Evolutionary conservation across 2,797 vertebrate genomes (phyloP).

Genomic region (Pelochelys cantorii): DNA sequence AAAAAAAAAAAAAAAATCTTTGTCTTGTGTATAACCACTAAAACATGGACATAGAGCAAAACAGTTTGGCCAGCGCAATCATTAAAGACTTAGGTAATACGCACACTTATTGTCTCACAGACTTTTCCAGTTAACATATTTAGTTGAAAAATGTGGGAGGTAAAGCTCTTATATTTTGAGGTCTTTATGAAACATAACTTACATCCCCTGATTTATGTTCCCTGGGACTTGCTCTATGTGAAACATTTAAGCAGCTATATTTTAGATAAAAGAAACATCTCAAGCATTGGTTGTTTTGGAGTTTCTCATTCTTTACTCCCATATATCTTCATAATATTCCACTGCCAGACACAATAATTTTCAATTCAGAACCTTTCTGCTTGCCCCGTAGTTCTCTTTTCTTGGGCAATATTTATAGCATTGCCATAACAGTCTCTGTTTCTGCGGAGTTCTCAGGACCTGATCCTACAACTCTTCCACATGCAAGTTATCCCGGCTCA

Average conservation of each 20-base stretch:
- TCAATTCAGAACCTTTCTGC: conserved; percentile 24
- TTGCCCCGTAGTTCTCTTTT: background rate
- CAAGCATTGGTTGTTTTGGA: background rate
- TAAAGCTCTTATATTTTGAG: conserved; percentile 31
- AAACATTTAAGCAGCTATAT: background rate
- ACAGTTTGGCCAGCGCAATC: background rate
- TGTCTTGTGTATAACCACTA: background rate
- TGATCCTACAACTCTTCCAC: background rate
- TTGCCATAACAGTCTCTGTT: background rate
- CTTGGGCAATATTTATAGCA: background rate
- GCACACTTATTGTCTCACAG: background rate
- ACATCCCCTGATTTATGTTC: conserved; percentile 60
- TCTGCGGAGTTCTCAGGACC: background rate
- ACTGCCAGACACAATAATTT: background rate
- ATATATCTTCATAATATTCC: conserved; percentile 1
- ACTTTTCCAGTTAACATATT: conserved; percentile 56
- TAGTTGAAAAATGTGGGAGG: conserved; percentile 10
- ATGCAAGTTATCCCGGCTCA: rapidly evolving
- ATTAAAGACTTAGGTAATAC: background rate
- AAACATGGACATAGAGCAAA: background rate
- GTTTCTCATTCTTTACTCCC: conserved; percentile 19
- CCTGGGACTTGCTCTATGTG: conserved; percentile 30
- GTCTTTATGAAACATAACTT: conserved; percentile 37
- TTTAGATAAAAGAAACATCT: conserved; percentile 59
- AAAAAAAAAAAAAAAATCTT: background rate